Evolutionary conservation across 1,140 invertebrate species (phyloP).

Genomic region (Hypothenemus hampei): DNA sequence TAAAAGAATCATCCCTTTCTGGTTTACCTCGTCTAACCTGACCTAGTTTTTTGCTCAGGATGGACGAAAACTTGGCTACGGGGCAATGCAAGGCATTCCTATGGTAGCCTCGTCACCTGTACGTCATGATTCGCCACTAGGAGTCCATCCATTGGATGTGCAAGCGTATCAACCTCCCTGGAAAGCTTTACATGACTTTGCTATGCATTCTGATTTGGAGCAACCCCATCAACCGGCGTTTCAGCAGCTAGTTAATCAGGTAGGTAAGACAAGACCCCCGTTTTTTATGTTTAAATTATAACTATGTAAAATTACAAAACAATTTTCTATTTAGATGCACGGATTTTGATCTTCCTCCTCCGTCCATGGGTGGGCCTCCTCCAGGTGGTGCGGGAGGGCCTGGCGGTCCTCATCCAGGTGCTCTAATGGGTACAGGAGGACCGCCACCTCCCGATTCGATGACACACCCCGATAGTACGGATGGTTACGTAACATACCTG

Average conservation of each 20-base stretch:
- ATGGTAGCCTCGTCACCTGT: constrained; percentile 96
- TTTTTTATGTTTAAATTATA: neutral
- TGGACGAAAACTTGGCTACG: constrained; percentile 86
- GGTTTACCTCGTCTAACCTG: constrained; percentile 34
- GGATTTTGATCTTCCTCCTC: constrained; percentile 73
- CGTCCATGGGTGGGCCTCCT: constrained; percentile 45
- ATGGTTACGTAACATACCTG: constrained; percentile 85
- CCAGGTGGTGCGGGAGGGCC: constrained; percentile 34
- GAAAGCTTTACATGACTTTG: constrained; percentile 94
- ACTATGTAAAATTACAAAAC: neutral
- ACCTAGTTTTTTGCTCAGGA: constrained; percentile 61
- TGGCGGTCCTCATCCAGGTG: constrained; percentile 46
- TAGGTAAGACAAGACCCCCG: constrained; percentile 49
- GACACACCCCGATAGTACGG: constrained; percentile 74
- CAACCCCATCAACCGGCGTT: constrained; percentile 85
- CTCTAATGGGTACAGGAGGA: constrained; percentile 39
- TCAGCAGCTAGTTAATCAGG: constrained; percentile 93
- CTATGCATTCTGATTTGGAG: constrained; percentile 88
- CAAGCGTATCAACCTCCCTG: constrained; percentile 95
- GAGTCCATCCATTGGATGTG: constrained; percentile 82
- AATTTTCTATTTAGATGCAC: constrained; percentile 78
- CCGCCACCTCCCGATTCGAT: constrained; percentile 56
- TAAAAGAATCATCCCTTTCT: no score
- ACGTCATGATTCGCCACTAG: constrained; percentile 82
- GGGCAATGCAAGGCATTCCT: constrained; percentile 89